phyloP scores from a whole-genome alignment of 1,140 invertebrate species.

The Drosophila tropicalis region DNA sequence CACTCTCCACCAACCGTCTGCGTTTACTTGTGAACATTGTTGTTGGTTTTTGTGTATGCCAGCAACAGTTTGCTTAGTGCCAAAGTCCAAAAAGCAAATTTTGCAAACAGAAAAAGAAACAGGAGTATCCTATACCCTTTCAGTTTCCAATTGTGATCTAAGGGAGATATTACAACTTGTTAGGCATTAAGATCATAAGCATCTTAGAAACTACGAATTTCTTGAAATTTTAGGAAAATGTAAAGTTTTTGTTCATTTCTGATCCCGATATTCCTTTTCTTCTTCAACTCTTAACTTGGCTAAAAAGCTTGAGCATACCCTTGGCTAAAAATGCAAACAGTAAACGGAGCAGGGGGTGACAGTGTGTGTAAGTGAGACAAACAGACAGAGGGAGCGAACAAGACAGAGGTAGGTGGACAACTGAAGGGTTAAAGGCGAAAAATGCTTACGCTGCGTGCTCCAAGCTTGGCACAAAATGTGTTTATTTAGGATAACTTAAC shows the following conservation, averaged over 20 bases:
- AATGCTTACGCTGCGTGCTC: conserved; percentile 64
- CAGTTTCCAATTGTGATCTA: neutral
- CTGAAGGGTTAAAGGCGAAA: conserved; percentile 26
- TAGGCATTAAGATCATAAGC: too few relatives aligned
- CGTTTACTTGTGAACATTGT: conserved; percentile 26
- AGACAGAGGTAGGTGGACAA: neutral
- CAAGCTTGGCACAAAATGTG: conserved; percentile 62
- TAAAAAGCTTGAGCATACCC: neutral
- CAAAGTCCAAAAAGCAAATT: conserved; percentile 66
- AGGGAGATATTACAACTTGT: too few relatives aligned
- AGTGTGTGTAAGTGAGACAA: neutral
- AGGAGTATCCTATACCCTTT: neutral
- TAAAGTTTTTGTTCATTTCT: neutral
- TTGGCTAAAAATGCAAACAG: neutral
- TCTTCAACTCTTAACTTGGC: neutral
- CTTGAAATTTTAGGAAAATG: too few relatives aligned
- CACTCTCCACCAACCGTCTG: neutral
- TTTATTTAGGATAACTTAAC: conserved; percentile 81
- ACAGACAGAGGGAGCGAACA: neutral
- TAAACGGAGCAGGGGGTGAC: too few relatives aligned
- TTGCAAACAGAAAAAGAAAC: conserved; percentile 19
- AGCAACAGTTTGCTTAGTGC: conserved; percentile 68
- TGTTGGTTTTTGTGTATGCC: conserved; percentile 26
- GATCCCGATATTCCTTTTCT: neutral
- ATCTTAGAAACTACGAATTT: too few relatives aligned